Evolutionary conservation across 2,113 vertebrate genomes (phyloP).

Genomic region (Coptodon rendalli): DNA sequence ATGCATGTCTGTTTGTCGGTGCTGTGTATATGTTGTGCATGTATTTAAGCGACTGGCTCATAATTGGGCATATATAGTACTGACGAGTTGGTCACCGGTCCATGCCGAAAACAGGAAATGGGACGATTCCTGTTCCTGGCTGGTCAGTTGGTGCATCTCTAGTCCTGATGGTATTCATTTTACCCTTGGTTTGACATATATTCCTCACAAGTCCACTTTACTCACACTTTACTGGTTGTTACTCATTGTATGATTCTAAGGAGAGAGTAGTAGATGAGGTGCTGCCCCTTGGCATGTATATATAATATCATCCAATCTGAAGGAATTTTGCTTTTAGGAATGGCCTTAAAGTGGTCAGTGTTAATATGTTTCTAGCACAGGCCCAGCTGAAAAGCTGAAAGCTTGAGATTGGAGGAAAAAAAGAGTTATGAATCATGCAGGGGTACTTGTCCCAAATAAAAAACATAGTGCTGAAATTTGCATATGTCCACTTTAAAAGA

Average conservation of each 20-base stretch:
- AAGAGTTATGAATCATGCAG: background rate
- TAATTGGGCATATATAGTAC: background rate
- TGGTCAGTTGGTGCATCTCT: background rate
- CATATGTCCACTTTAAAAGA: background rate
- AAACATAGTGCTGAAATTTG: background rate
- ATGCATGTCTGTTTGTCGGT: background rate
- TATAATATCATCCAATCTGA: background rate
- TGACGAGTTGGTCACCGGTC: background rate
- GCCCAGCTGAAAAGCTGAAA: background rate
- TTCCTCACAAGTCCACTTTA: background rate
- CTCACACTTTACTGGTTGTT: background rate
- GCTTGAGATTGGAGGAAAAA: background rate
- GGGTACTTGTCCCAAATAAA: background rate
- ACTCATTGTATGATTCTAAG: background rate
- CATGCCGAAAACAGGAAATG: background rate
- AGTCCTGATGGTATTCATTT: background rate
- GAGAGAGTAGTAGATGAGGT: background rate
- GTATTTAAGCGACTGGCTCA: background rate
- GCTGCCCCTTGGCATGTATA: background rate
- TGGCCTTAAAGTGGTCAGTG: background rate
- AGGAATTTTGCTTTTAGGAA: background rate
- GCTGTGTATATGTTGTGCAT: background rate
- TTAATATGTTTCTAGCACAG: background rate
- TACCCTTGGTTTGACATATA: background rate
- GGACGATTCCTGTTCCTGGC: background rate